A percentile compares a stretch with the other conserved stretches of the same genome.
These are phyloP conservation scores for Dryas iulia DNA, from an alignment of 1,140 invertebrate species.

Conservation along the genomic window DNA sequence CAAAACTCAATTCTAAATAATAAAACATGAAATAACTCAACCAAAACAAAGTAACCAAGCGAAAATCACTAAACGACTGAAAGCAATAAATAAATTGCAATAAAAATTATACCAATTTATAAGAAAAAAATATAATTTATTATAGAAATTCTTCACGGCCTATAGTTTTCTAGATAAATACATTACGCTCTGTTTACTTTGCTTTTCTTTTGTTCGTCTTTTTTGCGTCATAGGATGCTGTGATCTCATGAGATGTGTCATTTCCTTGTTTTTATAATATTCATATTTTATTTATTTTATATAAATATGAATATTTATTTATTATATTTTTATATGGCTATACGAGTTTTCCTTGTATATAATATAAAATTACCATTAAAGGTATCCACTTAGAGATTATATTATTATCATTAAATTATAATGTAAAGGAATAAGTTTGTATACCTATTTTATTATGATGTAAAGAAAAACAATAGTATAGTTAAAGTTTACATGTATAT, in stretches of 20 bases:
- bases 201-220: constrained; percentile 5
- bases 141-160: constrained; percentile 16
- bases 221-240: not conserved
- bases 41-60: not conserved
- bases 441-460: too few relatives aligned
- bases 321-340: too few relatives aligned
- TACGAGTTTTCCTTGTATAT: too few relatives aligned
- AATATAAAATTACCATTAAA: too few relatives aligned
- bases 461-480: too few relatives aligned
- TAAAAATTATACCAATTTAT: not conserved
- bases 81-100: not conserved
- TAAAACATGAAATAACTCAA: not conserved
- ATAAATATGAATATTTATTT: not conserved
- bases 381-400: too few relatives aligned
- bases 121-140: constrained; percentile 5
- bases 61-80: not conserved
- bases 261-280: too few relatives aligned
- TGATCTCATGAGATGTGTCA: not conserved
- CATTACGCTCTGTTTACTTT: constrained; percentile 17
- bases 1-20: not conserved
- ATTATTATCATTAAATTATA: too few relatives aligned
- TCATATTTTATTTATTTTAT: not conserved
- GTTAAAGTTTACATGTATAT: too few relatives aligned
- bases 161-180: constrained; percentile 10
- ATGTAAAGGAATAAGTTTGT: too few relatives aligned